These are phyloP conservation scores for Timema cristinae DNA, from an alignment of 2,888 invertebrate species.

Conservation along the genomic window DNA sequence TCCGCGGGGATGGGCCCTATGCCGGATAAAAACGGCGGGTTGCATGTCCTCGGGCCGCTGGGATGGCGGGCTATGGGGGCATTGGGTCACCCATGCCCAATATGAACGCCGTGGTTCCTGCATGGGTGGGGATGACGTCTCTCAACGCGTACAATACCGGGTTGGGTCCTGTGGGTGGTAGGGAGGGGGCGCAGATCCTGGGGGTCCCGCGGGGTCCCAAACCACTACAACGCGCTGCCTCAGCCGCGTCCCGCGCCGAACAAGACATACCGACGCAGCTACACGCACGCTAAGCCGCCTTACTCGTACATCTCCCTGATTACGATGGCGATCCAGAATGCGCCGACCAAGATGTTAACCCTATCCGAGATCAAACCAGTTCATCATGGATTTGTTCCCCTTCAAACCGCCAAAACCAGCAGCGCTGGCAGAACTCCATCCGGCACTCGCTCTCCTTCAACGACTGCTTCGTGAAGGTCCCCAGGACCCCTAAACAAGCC, in stretches of 20 bases:
- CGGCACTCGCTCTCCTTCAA: conserved; percentile 97
- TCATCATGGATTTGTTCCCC: conserved; percentile 98
- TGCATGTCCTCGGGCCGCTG: conserved; percentile 63
- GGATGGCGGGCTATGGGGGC: conserved; percentile 57
- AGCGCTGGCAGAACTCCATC: conserved; percentile 99
- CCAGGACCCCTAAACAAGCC: conserved; percentile 97
- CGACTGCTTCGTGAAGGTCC: conserved; percentile 98
- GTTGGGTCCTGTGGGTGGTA: conserved; percentile 56
- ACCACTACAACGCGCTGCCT: conserved; percentile 55
- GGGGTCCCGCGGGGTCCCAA: conserved; percentile 52
- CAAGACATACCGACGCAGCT: conserved; percentile 90
- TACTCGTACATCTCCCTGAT: conserved; percentile 99
- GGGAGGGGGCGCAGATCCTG: conserved; percentile 38
- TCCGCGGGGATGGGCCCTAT: conserved; percentile 49
- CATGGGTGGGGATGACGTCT: conserved; percentile 54
- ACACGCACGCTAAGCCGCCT: conserved; percentile 97
- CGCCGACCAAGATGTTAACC: conserved; percentile 93
- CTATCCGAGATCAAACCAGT: conserved; percentile 98
- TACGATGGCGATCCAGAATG: conserved; percentile 99
- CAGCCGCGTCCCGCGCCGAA: conserved; percentile 72
- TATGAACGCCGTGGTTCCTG: conserved; percentile 49
- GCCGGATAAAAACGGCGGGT: conserved; percentile 64
- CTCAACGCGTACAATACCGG: conserved; percentile 56
- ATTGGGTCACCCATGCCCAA: conserved; percentile 63
- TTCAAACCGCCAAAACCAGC: conserved; percentile 98